Percentiles rank a stretch among this genome's conserved stretches.
These are phyloP conservation scores for Amphiprion clarkii DNA, from an alignment of 2,797 vertebrate genomes.

Conservation along the genomic window DNA sequence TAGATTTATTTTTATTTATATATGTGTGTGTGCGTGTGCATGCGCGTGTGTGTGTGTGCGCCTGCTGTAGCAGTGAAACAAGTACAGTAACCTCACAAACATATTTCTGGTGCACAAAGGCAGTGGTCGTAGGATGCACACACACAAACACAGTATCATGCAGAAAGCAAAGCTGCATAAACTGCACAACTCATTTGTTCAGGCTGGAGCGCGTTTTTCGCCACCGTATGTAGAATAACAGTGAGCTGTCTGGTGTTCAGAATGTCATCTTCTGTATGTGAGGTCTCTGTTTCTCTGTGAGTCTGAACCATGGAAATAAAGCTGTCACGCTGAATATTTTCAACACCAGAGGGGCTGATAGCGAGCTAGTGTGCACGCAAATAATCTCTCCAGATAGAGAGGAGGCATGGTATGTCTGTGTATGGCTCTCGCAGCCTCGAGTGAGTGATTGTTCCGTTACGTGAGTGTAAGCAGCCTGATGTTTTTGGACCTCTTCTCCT, in stretches of 20 bases:
- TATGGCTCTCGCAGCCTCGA: constrained; percentile 53
- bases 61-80: constrained; percentile 5
- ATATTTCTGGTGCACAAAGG: too few species aligned
- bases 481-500: constrained; percentile 64
- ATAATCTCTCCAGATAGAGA: constrained; percentile 73
- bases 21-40: too few species aligned
- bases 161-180: neutral
- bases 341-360: constrained; percentile 68
- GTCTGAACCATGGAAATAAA: constrained; percentile 59
- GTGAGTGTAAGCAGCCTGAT: constrained; percentile 64
- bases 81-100: too few species aligned
- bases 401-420: constrained; percentile 56
- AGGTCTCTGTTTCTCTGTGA: constrained; percentile 27
- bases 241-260: constrained; percentile 17
- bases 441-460: constrained; percentile 79
- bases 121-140: neutral
- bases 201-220: neutral
- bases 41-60: neutral
- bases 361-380: constrained; percentile 38
- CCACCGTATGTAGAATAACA: constrained; percentile 1
- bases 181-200: neutral
- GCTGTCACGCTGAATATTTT: constrained; percentile 62
- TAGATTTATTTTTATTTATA: too few species aligned
- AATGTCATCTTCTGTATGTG: constrained; percentile 21
- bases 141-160: constrained; percentile 18